Conservation (phyloP, 1,140 invertebrate genomes). For the Saccostrea echinata region DNA sequence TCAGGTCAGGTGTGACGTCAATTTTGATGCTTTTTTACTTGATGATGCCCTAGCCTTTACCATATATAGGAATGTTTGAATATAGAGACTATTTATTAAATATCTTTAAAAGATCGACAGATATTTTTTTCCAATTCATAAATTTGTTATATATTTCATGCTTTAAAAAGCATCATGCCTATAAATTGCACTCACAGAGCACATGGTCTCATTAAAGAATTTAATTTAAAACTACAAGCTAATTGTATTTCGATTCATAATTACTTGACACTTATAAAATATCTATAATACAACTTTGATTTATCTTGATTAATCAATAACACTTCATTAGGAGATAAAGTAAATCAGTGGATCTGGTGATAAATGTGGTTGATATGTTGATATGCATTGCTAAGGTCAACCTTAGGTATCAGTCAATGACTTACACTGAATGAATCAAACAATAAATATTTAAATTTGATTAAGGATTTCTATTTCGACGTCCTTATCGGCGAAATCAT, state of each 20-base stretch:
- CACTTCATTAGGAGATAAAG: not conserved
- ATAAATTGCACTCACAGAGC: no score
- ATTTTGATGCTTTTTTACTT: not conserved
- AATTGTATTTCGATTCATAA: no score
- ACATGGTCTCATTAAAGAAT: no score
- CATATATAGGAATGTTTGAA: no score
- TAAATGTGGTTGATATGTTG: not conserved
- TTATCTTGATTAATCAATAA: slow-evolving; percentile 4
- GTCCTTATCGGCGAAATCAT: slow-evolving; percentile 16
- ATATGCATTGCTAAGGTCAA: not conserved
- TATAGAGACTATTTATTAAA: no score
- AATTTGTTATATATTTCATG: no score
- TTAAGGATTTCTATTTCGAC: not conserved
- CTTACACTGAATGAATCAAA: slow-evolving; percentile 16
- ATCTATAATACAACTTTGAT: not conserved
- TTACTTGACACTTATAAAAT: not conserved
- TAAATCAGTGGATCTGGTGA: not conserved
- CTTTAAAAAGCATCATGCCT: no score
- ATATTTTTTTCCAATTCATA: no score
- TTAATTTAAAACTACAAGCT: no score
- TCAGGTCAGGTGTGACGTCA: not conserved
- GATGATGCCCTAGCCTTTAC: no score
- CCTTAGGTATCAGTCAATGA: not conserved
- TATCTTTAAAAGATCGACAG: no score
- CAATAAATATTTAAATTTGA: slow-evolving; percentile 19